Conservation (phyloP, 2,888 invertebrate species). For the Argyresthia goedartella region DNA sequence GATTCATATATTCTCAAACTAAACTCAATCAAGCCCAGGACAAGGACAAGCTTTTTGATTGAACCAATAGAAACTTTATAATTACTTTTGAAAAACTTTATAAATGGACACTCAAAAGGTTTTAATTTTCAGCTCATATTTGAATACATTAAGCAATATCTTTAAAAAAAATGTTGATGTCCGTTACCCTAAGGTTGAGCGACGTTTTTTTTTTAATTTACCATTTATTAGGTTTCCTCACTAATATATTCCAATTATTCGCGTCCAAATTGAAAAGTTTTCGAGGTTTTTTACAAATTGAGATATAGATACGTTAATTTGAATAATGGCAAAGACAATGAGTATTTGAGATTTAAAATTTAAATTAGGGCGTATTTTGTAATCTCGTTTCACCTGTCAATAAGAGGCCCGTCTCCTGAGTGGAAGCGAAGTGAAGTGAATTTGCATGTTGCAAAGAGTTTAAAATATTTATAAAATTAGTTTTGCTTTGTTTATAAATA, state of each 20-base stretch:
- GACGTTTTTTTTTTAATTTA: conserved; percentile 21
- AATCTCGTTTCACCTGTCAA: neutral
- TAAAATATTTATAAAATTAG: too few species aligned
- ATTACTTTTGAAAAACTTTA: neutral
- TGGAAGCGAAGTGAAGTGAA: neutral
- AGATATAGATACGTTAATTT: conserved; percentile 25
- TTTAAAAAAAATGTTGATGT: conserved; percentile 23
- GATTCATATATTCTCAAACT: too few species aligned
- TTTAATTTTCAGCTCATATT: conserved; percentile 41
- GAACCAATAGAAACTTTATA: neutral
- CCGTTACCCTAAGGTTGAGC: conserved; percentile 15
- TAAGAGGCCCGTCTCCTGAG: neutral
- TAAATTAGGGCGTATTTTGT: neutral
- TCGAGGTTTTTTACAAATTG: conserved; percentile 8
- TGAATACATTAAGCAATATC: conserved; percentile 37
- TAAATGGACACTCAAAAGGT: conserved; percentile 21
- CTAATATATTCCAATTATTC: conserved; percentile 30
- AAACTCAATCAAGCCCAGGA: too few species aligned
- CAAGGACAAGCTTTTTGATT: too few species aligned
- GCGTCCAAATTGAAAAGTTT: conserved; percentile 33
- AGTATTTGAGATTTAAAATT: conserved; percentile 2
- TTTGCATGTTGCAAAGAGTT: neutral
- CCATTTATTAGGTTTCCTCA: conserved; percentile 35
- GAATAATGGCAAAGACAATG: conserved; percentile 23
- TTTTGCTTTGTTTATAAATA: too few species aligned